Conservation (phyloP, 2,797 vertebrate genomes). For the Pangasius sanitwongsei region DNA sequence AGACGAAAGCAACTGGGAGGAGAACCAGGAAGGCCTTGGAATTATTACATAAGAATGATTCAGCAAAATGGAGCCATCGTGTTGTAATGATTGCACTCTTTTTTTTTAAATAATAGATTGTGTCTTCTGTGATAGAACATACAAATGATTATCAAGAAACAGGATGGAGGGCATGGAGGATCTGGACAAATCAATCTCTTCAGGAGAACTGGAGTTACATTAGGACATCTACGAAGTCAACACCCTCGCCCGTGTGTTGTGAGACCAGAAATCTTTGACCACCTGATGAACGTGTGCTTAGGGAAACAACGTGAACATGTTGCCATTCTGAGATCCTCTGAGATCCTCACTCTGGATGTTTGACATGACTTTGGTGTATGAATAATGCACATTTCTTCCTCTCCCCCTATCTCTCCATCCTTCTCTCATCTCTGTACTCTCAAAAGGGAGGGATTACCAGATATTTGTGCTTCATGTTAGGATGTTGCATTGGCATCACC, state of each 20-base stretch:
- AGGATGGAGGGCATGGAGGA: not conserved
- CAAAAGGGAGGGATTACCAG: constrained; percentile 48
- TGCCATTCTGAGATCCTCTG: constrained; percentile 30
- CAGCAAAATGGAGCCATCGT: constrained; percentile 26
- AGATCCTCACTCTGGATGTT: constrained; percentile 39
- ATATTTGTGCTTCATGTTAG: constrained; percentile 37
- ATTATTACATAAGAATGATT: constrained; percentile 35
- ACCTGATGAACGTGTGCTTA: constrained; percentile 37
- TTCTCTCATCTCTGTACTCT: constrained; percentile 43
- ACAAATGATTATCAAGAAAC: not conserved
- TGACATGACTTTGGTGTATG: constrained; percentile 49
- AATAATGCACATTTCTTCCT: constrained; percentile 55
- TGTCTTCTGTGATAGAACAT: not conserved
- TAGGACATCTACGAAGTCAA: not conserved
- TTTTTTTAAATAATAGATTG: not conserved
- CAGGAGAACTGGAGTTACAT: not conserved
- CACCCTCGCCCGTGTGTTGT: too few species aligned
- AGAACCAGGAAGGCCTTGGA: constrained; percentile 41
- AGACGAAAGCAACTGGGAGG: constrained; percentile 13
- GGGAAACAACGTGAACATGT: constrained; percentile 1
- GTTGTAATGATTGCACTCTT: not conserved
- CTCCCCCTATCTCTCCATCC: constrained; percentile 30
- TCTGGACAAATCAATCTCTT: not conserved
- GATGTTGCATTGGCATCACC: constrained; percentile 34
- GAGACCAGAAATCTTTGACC: not conserved